phyloP scores from a whole-genome alignment of 2,797 vertebrate genomes.

The Lateolabrax maculatus region DNA sequence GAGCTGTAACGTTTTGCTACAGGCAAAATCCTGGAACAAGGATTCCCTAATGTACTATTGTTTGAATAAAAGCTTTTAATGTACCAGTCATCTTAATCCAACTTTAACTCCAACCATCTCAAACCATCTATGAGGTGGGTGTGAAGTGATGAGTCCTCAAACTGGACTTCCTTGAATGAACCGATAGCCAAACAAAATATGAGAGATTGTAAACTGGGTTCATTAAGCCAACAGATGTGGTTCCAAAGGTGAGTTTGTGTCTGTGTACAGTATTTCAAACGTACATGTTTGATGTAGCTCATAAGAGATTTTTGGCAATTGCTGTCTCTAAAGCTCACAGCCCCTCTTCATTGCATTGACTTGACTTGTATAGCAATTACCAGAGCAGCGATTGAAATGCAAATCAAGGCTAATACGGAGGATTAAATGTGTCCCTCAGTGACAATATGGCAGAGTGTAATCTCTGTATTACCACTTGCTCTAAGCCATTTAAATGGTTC shows the following conservation, averaged over 20 bases:
- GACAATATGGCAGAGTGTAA: slow-evolving; percentile 49
- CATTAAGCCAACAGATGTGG: not conserved
- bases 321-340: not conserved
- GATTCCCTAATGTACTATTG: not conserved
- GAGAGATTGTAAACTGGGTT: not conserved
- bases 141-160: not conserved
- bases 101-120: not conserved
- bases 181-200: not conserved
- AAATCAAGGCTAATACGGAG: slow-evolving; percentile 38
- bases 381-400: slow-evolving; percentile 43
- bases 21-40: not conserved
- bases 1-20: not conserved
- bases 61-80: not conserved
- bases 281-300: slow-evolving; percentile 5
- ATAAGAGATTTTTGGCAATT: not conserved
- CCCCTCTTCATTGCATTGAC: slow-evolving; percentile 19
- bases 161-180: not conserved
- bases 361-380: slow-evolving; percentile 33
- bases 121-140: not conserved
- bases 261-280: not conserved
- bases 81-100: not conserved
- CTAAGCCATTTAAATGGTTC: slow-evolving; percentile 28
- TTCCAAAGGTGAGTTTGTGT: not conserved
- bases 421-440: slow-evolving; percentile 57
- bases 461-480: slow-evolving; percentile 50